Conservation (phyloP, 2,888 invertebrate genomes). For the Sympetrum striolatum region DNA sequence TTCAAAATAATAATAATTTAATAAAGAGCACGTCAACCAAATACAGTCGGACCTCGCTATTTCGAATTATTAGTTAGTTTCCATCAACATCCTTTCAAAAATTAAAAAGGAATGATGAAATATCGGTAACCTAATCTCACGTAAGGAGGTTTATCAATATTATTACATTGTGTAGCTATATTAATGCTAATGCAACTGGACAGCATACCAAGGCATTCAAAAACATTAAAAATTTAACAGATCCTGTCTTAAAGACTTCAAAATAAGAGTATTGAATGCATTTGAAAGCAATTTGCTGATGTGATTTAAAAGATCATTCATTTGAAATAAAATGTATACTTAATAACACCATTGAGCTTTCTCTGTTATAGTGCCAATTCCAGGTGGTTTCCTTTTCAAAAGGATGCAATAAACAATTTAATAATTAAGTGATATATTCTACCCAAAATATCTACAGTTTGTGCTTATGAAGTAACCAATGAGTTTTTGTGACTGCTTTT, state of each 20-base stretch:
- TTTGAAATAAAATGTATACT: neutral
- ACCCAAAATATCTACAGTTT: neutral
- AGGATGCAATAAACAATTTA: neutral
- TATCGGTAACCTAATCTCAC: too few species aligned
- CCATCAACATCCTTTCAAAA: too few species aligned
- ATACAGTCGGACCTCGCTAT: too few species aligned
- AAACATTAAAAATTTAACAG: neutral
- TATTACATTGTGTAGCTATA: neutral
- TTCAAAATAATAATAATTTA: too few species aligned
- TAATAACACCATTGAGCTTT: neutral
- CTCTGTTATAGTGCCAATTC: neutral
- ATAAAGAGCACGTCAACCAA: too few species aligned
- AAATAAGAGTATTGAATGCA: neutral
- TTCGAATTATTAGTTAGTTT: neutral
- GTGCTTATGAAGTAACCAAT: neutral
- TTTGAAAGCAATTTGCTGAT: neutral
- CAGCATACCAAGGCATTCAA: too few species aligned
- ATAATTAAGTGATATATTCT: neutral
- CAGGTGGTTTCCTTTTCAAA: neutral
- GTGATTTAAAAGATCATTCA: neutral
- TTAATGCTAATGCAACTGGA: too few species aligned
- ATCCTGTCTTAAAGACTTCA: too few species aligned
- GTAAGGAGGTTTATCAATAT: neutral
- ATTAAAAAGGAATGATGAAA: neutral
- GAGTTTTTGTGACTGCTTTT: neutral